Conservation (phyloP, 2,113 vertebrate species). For the Enhydra lutris region DNA sequence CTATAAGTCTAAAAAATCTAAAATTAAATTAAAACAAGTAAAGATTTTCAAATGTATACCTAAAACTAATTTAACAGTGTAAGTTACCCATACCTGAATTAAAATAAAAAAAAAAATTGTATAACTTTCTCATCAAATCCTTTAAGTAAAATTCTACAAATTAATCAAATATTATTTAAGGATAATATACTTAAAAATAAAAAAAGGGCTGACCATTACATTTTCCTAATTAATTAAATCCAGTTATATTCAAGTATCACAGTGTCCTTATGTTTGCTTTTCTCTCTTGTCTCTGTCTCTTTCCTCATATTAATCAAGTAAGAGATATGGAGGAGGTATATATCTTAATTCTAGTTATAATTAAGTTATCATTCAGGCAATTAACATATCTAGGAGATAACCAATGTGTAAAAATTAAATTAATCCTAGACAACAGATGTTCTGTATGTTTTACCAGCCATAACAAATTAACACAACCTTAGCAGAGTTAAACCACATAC, state of each 20-base stretch:
- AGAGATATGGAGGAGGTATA: background rate
- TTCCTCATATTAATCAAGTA: background rate
- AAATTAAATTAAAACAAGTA: background rate
- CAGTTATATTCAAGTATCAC: background rate
- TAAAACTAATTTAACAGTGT: background rate
- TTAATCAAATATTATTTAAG: background rate
- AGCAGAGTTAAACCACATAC: background rate
- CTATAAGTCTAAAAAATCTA: background rate
- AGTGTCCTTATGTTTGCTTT: background rate
- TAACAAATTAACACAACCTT: background rate
- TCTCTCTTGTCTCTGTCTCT: background rate
- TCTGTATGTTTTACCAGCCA: background rate
- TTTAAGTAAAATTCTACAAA: background rate
- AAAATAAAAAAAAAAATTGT: background rate
- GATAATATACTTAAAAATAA: background rate
- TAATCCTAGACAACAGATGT: background rate
- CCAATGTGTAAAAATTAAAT: background rate
- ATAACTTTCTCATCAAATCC: background rate
- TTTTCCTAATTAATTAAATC: background rate
- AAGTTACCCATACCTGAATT: background rate
- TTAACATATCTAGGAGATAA: background rate
- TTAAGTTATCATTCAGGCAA: background rate
- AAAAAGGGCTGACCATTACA: background rate
- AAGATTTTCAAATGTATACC: background rate
- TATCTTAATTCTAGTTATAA: background rate